These are phyloP conservation scores for Nomada ferruginata DNA, from an alignment of 2,888 invertebrate species.

Conservation along the genomic window DNA sequence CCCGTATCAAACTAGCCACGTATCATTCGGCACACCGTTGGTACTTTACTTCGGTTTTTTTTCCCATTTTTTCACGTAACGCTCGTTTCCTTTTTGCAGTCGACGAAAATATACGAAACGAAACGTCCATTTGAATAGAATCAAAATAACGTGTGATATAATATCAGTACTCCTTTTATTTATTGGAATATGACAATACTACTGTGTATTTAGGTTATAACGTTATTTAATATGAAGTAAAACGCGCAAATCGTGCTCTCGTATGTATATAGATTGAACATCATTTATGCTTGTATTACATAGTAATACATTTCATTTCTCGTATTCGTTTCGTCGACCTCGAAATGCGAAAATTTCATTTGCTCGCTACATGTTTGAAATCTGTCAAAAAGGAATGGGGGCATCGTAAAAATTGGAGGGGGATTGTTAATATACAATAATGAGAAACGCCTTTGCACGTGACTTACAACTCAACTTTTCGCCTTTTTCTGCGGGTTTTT, in stretches of 20 bases:
- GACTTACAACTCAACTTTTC: slow-evolving; percentile 26
- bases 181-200: not conserved
- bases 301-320: not conserved
- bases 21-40: slow-evolving; percentile 15
- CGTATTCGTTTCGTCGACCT: not conserved
- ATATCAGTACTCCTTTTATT: not conserved
- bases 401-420: slow-evolving; percentile 17
- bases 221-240: not conserved
- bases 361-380: slow-evolving; percentile 2
- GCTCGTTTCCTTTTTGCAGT: not conserved
- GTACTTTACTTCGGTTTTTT: slow-evolving; percentile 29
- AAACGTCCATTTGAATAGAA: not conserved
- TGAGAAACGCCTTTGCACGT: slow-evolving; percentile 44
- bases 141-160: not conserved
- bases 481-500: not conserved
- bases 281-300: not conserved
- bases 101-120: not conserved
- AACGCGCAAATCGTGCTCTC: not conserved
- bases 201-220: slow-evolving; percentile 28
- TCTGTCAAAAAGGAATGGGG: slow-evolving; percentile 16
- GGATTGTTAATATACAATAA: slow-evolving; percentile 49
- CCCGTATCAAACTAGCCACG: slow-evolving; percentile 53
- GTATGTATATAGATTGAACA: not conserved
- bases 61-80: not conserved
- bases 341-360: slow-evolving; percentile 1